Base-by-base conservation (phyloP, 2,113 vertebrate species). In the Onychorhynchus coronatus region DNA sequence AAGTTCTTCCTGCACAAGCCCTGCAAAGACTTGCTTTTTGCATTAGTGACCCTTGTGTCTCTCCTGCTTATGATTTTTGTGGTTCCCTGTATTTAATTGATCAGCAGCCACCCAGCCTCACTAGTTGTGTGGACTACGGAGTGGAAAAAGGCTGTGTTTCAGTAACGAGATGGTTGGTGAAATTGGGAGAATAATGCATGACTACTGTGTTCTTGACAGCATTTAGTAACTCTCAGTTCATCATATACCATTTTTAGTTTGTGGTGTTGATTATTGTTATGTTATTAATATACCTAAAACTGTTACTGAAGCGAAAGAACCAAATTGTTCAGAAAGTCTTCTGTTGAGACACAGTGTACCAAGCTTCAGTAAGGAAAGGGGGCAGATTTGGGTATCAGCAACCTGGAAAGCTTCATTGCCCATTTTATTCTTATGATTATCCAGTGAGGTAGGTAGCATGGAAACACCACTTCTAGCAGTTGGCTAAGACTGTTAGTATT, bases 1-100 rank as follows among this genome's bases (percentile, higher is more conserved):
- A 79, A 74, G 30, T 56, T 82, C 17, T 66, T 11, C 3, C 25
- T 65, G 30, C n/a, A 19, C 11, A 28, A 59, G 10, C 22, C 7
- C 11, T 28, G 15, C 0, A 2, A 59, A 73, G 28, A 24, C 15
- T 76, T 82, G 14, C 2, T 78, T 56, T 86, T 79, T 89, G 30
- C 18, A 11, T 3, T 63, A 42, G 11, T 61, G 37, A 25, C 28
- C 3, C 4, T 7, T 35, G 14, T n/a, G 44, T 81, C 37, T 67
- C 31, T 76, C 35, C 25, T 55, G 8, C 59, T 55, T 31, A 22
- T 0, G 0, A 20, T 14, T 72, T 47, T 1, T 3, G 2, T 65
- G 47, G 33, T 50, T 74, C 33, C 23, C 18, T 6, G 2, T 11
- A 50, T 30, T 58, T 86, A 72, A 37, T 3, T 33, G 55, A 31